Conservation (phyloP, 2,888 invertebrate species). For the Cryptus viduatorius region DNA sequence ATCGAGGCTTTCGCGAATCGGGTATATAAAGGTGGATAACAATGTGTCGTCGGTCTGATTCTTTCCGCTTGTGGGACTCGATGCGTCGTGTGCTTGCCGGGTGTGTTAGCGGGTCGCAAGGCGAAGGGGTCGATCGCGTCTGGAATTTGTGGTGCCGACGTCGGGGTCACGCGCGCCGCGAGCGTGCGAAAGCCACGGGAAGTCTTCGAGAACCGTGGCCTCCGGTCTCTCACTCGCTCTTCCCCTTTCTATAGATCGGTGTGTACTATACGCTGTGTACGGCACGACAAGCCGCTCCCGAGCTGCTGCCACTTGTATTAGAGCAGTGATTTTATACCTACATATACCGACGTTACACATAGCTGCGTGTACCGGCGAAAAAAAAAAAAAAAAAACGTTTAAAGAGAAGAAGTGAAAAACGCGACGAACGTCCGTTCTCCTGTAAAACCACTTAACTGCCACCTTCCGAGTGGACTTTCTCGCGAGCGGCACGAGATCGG, state of each 20-base stretch:
- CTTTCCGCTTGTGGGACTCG: not conserved
- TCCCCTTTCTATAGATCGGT: not conserved
- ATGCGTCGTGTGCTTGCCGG: not conserved
- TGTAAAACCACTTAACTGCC: slow-evolving; percentile 2
- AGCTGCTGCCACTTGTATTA: not conserved
- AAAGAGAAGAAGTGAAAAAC: not conserved
- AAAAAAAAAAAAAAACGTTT: not conserved
- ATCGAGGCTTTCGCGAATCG: not conserved
- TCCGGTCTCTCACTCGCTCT: slow-evolving; percentile 8
- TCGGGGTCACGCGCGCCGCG: slow-evolving; percentile 67
- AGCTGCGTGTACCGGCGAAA: not conserved
- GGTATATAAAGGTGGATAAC: not conserved
- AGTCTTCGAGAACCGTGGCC: slow-evolving; percentile 58
- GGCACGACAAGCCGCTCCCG: not conserved
- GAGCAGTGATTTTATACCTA: not conserved
- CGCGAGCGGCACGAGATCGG: slow-evolving; percentile 38
- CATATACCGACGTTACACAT: not conserved
- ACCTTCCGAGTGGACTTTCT: not conserved
- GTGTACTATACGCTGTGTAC: not conserved
- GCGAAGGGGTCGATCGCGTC: slow-evolving; percentile 60
- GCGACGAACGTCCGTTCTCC: not conserved
- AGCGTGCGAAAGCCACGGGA: slow-evolving; percentile 62
- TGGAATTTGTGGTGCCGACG: slow-evolving; percentile 67
- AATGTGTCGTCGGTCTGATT: not conserved
- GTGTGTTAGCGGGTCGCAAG: slow-evolving; percentile 44